Percentiles rank a stretch among this genome's conserved stretches.
Evolutionary conservation across 2,888 invertebrate genomes (phyloP).

Genomic region (Leptopilina myrica): DNA sequence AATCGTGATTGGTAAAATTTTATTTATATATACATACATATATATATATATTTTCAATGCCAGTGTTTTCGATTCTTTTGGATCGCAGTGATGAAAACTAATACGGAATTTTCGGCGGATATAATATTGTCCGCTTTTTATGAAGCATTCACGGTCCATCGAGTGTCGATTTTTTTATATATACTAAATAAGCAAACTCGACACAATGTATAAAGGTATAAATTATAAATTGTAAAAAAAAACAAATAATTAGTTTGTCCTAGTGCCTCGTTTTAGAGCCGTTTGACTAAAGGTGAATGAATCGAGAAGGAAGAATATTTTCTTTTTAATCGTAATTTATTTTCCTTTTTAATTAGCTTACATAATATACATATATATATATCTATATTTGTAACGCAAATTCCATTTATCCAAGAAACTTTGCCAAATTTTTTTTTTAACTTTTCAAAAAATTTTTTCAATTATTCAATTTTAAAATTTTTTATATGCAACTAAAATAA

Average conservation of each 20-base stretch:
- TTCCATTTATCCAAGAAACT: constrained; percentile 36
- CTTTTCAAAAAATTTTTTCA: constrained; percentile 7
- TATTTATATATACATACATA: neutral
- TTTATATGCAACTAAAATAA: neutral
- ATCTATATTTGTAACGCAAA: neutral
- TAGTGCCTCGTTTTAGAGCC: constrained; percentile 40
- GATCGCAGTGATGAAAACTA: neutral
- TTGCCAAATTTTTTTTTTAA: constrained; percentile 39
- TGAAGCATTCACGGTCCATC: neutral
- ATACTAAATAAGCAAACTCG: neutral
- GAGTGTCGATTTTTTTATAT: constrained; percentile 1
- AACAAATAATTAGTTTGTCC: constrained; percentile 37
- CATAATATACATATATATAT: neutral
- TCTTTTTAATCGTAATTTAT: constrained; percentile 34
- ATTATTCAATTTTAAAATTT: neutral
- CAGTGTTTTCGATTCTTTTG: too few relatives aligned
- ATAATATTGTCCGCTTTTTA: neutral
- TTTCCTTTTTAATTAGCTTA: constrained; percentile 25
- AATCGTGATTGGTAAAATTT: neutral
- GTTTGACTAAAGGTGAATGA: constrained; percentile 38
- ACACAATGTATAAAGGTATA: constrained; percentile 40
- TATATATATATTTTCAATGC: neutral
- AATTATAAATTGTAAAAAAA: constrained; percentile 42
- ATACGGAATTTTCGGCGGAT: neutral
- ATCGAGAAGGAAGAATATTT: constrained; percentile 14